Evolutionary conservation across 2,888 invertebrate species (phyloP).

Genomic region (Actias luna): DNA sequence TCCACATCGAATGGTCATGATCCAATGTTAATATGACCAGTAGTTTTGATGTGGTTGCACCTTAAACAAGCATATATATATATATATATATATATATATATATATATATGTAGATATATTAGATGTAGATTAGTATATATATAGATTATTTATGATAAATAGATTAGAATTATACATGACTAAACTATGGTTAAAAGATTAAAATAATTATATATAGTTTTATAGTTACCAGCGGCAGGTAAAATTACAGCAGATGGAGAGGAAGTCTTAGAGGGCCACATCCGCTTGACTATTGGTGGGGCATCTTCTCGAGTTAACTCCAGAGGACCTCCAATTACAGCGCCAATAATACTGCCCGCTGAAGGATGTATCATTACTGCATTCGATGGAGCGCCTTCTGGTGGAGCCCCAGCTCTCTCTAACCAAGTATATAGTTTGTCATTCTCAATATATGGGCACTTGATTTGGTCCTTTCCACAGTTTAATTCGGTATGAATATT

Average conservation of each 20-base stretch:
- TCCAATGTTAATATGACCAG: too few relatives aligned
- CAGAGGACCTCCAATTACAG: constrained; percentile 66
- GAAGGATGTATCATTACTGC: constrained; percentile 69
- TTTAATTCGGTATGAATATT: constrained; percentile 75
- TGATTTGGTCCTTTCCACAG: constrained; percentile 75
- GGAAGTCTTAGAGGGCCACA: constrained; percentile 74
- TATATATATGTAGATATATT: too few relatives aligned
- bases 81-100: too few relatives aligned
- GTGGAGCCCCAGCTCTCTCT: constrained; percentile 55
- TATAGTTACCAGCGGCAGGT: constrained; percentile 61
- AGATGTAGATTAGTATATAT: too few relatives aligned
- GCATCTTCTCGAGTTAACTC: constrained; percentile 60
- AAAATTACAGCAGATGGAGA: constrained; percentile 70
- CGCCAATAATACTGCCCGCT: constrained; percentile 61
- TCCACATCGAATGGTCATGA: too few relatives aligned
- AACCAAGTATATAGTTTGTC: constrained; percentile 61
- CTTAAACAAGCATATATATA: too few relatives aligned
- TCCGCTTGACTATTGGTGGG: constrained; percentile 62
- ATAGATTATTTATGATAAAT: neutral
- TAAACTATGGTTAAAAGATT: neutral
- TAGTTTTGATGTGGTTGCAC: too few relatives aligned
- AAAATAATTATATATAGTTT: neutral
- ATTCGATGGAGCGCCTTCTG: constrained; percentile 64
- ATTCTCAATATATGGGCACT: constrained; percentile 67
- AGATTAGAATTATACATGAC: neutral